Evolutionary conservation across 2,113 vertebrate genomes (phyloP), one percentile per base, ranked within the genome.

Genomic region (Pitta sordida): DNA sequence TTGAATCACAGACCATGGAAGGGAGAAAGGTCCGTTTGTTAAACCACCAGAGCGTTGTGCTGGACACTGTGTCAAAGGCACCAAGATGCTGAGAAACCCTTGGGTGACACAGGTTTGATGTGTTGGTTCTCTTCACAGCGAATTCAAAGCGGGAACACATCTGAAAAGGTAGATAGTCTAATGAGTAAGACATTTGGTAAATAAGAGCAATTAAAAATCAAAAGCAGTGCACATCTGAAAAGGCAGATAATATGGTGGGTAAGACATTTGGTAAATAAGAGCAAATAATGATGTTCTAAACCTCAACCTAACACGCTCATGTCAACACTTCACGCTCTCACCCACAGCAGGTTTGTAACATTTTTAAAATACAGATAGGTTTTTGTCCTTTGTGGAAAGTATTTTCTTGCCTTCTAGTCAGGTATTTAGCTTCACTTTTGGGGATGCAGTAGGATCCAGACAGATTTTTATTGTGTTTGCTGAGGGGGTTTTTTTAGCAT

Each of bases 181-280:
- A 97, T 95, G 94, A 96, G 76, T 97, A 98, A 97, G 97, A 96
- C 96, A 97, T 96, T 97, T 96, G 95, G 97, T 96, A 98, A 98
- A 98, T 98, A 97, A 95, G 86, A 96, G 63, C 96, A 97, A 97
- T 97, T 98, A 97, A 97, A 97, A 97, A 96, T 93, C 77, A 95
- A 97, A 97, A 95, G 59, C 79, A 82, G 91, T 70, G 89, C 96
- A 97, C 96, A 96, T 96, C 96, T 97, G 97, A 96, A 93, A 97
- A 97, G 95, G 91, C 96, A 97, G 97, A 98, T 98, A 98, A 97
- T 97, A 95, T 92, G 94, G 91, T 94, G 95, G 86, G 97, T 97
- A 97, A 98, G 97, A 97, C 95, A 97, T 97, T 97, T 58, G 53
- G 96, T 96, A 97, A 98, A 97, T 97, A 98, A 79, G 68, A 96